Percentiles rank a stretch among this genome's conserved stretches.
These are phyloP conservation scores for Ichneumoninae sp. DNA, from an alignment of 2,888 invertebrate species.

Conservation along the genomic window DNA sequence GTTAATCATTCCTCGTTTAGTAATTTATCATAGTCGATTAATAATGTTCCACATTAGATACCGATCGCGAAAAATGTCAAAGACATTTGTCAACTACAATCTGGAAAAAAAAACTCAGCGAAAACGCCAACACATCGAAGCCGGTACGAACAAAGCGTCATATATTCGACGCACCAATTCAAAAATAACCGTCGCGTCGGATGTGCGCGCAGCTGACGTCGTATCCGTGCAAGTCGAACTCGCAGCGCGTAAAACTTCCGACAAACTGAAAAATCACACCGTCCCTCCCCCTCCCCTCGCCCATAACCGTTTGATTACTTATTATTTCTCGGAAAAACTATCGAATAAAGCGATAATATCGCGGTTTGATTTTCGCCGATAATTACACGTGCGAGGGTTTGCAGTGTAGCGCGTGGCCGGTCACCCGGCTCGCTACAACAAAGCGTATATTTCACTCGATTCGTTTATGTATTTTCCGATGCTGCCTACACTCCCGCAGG, in stretches of 20 bases:
- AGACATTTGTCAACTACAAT: neutral
- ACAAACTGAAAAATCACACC: neutral
- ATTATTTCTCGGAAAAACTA: neutral
- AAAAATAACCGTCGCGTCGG: neutral
- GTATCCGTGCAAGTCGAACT: neutral
- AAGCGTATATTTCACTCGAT: neutral
- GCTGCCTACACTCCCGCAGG: neutral
- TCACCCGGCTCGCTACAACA: neutral
- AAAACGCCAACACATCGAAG: neutral
- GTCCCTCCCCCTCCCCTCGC: too few relatives aligned
- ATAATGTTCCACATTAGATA: neutral
- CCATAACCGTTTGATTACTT: neutral
- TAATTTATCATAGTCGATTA: neutral
- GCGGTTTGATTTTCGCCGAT: neutral
- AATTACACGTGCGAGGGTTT: neutral
- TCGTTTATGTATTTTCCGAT: neutral
- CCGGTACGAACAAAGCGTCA: neutral
- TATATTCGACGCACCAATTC: neutral
- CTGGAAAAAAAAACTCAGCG: neutral
- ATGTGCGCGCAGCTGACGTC: neutral
- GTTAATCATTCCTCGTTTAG: neutral
- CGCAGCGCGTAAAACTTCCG: neutral
- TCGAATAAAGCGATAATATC: neutral
- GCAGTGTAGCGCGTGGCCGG: neutral
- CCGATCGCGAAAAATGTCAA: neutral